Base-by-base conservation (phyloP, 2,888 invertebrate genomes). In the Brachyptera putata region DNA sequence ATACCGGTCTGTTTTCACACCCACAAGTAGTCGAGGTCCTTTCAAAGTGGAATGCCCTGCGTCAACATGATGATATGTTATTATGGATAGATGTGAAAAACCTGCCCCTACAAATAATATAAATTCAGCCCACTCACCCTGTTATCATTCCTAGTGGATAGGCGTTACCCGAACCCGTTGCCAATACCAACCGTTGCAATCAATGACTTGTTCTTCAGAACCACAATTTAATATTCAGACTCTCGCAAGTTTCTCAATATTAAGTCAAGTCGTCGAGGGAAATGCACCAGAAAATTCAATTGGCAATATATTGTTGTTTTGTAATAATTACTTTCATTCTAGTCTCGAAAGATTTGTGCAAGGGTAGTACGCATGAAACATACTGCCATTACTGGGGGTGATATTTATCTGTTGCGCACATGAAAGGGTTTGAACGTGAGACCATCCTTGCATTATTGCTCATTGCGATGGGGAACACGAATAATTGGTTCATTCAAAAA, bases 1-100 rank as follows among this genome's bases (percentile, higher is more conserved):
- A 57, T 61, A 61, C 61, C 57, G 58, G 62, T 62, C 59, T 60
- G 62, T 62, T 60, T 62, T 60, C 62, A 57, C 60, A 57, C 59
- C 57, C 62, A 41, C 53, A 55, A 14, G 16, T 53, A 34, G 46
- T 46, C n/a, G 22, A 46, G 30, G 50, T n/a, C 48, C 48, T 25
- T 48, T 21, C 21, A n/a, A 21, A 24, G 24, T 48, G 21, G 48
- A 48, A 48, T 11, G 16, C n/a, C 2, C 13, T n/a, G 49, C 13
- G 34, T 30, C 30, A n/a, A 16, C 14, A 11, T 4, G 34, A 30
- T 16, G 26, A 7, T 48, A 48, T 48, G 22, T n/a, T 7, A 18
- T 43, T 13, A 18, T 16, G 21, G 30, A 36, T 53, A 37, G 34
- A 53, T 53, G 53, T n/a, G n/a, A n/a, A n/a, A n/a, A n/a, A n/a